Conservation (phyloP, 2,888 invertebrate species). For the Ptychoptera contaminata region DNA sequence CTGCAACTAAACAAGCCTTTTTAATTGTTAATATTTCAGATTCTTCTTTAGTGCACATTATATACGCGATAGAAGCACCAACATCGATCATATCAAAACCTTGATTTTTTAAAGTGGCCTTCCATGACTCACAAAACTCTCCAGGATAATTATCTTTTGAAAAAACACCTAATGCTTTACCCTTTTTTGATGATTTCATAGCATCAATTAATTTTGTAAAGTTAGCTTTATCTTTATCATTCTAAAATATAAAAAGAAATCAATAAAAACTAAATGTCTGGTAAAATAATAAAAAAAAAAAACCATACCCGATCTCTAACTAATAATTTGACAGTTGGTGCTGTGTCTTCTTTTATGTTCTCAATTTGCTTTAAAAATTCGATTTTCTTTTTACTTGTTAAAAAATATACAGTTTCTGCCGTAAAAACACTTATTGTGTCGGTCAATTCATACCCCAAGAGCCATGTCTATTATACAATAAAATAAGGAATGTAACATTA, state of each 20-base stretch:
- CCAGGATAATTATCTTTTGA: constrained; percentile 87
- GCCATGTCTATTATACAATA: constrained; percentile 59
- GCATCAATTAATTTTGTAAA: constrained; percentile 60
- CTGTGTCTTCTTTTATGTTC: constrained; percentile 65
- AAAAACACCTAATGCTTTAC: constrained; percentile 79
- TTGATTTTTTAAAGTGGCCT: constrained; percentile 55
- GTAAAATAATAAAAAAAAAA: constrained; percentile 6
- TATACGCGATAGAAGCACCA: constrained; percentile 63
- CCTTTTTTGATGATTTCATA: constrained; percentile 76
- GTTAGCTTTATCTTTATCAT: constrained; percentile 85
- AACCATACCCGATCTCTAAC: constrained; percentile 73
- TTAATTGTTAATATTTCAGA: constrained; percentile 76
- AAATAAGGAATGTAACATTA: constrained; percentile 1
- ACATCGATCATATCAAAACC: constrained; percentile 78
- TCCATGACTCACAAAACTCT: constrained; percentile 87
- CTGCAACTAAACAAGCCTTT: constrained; percentile 83
- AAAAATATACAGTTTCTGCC: constrained; percentile 68
- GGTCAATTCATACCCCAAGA: constrained; percentile 90
- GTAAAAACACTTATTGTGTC: constrained; percentile 90
- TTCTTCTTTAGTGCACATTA: constrained; percentile 93
- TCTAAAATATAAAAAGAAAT: constrained; percentile 34
- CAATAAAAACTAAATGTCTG: constrained; percentile 4
- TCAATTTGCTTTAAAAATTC: constrained; percentile 88
- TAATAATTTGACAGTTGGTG: constrained; percentile 73
- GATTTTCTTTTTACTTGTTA: constrained; percentile 96